Evolutionary conservation across 2,113 vertebrate species (phyloP).

Genomic region (Montifringilla adamsi): DNA sequence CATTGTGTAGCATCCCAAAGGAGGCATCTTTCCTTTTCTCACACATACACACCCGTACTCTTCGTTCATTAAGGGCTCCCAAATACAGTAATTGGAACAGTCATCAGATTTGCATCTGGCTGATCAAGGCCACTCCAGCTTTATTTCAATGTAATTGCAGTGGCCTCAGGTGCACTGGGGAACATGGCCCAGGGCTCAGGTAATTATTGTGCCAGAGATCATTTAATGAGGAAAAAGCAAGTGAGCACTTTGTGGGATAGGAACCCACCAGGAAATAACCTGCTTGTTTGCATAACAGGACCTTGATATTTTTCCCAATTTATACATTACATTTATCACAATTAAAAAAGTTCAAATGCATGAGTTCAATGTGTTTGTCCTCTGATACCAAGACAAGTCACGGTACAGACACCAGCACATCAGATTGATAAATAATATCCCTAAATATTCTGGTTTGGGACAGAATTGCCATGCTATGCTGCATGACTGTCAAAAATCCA

Average conservation of each 20-base stretch:
- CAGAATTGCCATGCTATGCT: not conserved
- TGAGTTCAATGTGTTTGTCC: not conserved
- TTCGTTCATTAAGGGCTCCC: constrained; percentile 16
- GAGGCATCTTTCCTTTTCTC: not conserved
- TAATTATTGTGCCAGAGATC: not conserved
- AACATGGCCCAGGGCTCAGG: not conserved
- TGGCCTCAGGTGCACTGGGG: not conserved
- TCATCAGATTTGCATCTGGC: not conserved
- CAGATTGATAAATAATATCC: not conserved
- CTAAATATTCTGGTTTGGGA: not conserved
- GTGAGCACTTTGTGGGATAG: not conserved
- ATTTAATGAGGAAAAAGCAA: not conserved
- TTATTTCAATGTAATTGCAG: not conserved
- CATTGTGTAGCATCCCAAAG: not conserved
- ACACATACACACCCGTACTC: not conserved
- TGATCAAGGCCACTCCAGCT: not conserved
- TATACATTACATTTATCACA: not conserved
- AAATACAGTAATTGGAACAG: not conserved
- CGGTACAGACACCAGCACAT: not conserved
- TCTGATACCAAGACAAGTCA: not conserved
- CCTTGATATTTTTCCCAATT: not conserved
- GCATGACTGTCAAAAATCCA: not conserved
- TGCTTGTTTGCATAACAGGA: not conserved
- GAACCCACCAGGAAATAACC: not conserved
- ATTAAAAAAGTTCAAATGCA: not conserved